phyloP scores from a whole-genome alignment of 1,140 invertebrate genomes.

The Lasioglossum albipes region DNA sequence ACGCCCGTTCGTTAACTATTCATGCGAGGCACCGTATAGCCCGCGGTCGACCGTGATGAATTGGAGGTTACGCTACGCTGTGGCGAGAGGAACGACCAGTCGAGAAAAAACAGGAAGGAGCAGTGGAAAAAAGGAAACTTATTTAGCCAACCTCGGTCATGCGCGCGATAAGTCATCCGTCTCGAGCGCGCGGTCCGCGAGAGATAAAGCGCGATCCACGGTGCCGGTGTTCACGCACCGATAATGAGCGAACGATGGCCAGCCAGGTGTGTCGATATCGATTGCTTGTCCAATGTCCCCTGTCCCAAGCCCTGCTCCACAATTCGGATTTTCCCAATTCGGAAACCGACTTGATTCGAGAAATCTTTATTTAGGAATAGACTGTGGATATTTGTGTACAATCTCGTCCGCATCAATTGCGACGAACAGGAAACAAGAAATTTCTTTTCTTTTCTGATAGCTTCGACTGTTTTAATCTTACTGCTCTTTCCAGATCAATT shows the following conservation, averaged over 20 bases:
- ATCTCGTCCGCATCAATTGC: no score
- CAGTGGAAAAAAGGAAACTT: conserved; percentile 5
- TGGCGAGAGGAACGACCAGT: background rate
- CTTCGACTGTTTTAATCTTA: no score
- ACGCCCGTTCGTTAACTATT: conserved; percentile 65
- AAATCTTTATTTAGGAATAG: no score
- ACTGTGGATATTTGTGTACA: no score
- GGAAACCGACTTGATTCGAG: no score
- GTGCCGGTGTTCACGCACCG: background rate
- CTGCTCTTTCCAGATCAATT: no score
- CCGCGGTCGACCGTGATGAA: conserved; percentile 60
- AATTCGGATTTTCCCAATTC: no score
- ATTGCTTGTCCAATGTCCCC: background rate
- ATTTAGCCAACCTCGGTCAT: conserved; percentile 13
- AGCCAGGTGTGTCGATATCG: background rate
- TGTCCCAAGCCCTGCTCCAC: no score
- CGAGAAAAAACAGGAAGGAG: background rate
- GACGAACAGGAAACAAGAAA: no score
- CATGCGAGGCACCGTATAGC: conserved; percentile 56
- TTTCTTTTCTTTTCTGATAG: no score
- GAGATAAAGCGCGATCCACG: conserved; percentile 12
- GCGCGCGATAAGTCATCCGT: conserved; percentile 45
- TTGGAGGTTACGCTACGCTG: conserved; percentile 45
- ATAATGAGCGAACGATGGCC: conserved; percentile 10
- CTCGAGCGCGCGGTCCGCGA: conserved; percentile 4